These are phyloP conservation scores for Apodemus agrarius DNA, from an alignment of 2,797 vertebrate species.

Conservation along the genomic window DNA sequence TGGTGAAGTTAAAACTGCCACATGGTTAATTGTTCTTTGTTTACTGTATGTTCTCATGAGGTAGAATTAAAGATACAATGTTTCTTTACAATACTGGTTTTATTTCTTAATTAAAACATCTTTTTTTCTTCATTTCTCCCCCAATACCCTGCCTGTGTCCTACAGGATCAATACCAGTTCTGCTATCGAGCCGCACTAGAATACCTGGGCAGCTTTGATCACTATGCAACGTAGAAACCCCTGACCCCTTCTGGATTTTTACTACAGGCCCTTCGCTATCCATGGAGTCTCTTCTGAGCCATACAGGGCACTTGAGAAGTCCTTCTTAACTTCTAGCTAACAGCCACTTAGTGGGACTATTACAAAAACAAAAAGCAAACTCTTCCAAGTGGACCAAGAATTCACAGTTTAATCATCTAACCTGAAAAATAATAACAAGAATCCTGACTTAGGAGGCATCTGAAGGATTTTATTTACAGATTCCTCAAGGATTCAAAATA, in stretches of 20 bases:
- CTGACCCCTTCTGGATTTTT: constrained; percentile 90
- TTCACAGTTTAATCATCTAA: constrained; percentile 91
- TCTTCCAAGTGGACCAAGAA: constrained; percentile 98
- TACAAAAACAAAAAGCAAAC: constrained; percentile 88
- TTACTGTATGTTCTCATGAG: neutral
- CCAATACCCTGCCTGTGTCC: constrained; percentile 20
- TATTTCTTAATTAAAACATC: neutral
- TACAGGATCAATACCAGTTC: constrained; percentile 99
- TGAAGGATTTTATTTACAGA: constrained; percentile 90
- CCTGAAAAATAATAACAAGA: constrained; percentile 88
- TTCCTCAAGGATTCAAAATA: constrained; percentile 94
- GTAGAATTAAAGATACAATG: neutral
- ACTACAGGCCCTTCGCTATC: constrained; percentile 94
- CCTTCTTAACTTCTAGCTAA: constrained; percentile 99
- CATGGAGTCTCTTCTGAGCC: constrained; percentile 99
- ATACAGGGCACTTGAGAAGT: constrained; percentile 99
- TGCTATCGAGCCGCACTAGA: constrained; percentile 99
- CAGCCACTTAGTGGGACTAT: constrained; percentile 97
- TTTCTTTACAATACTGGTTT: neutral
- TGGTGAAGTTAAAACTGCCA: neutral
- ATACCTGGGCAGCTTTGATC: constrained; percentile 99
- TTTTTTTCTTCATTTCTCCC: neutral
- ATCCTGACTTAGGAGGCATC: constrained; percentile 95
- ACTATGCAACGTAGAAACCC: constrained; percentile 99
- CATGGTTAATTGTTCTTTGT: neutral